These are phyloP conservation scores for Fopius arisanus DNA, from an alignment of 1,140 invertebrate species.

Conservation along the genomic window DNA sequence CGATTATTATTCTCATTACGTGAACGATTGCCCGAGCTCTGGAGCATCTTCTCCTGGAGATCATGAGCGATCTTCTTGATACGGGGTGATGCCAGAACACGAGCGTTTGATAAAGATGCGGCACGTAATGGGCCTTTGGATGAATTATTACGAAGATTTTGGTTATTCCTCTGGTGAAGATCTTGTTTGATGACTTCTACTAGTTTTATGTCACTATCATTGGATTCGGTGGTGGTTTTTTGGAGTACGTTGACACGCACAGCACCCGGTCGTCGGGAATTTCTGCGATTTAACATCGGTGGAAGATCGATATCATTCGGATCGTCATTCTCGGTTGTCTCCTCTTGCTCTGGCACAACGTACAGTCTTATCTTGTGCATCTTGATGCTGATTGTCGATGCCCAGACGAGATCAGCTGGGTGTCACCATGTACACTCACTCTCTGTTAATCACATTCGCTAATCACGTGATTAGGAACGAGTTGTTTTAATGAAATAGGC, in stretches of 20 bases:
- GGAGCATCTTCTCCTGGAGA: slow-evolving; percentile 42
- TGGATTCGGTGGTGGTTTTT: slow-evolving; percentile 16
- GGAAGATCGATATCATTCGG: slow-evolving; percentile 37
- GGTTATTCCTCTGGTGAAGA: slow-evolving; percentile 4
- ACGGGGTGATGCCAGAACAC: slow-evolving; percentile 42
- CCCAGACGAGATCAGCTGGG: not conserved
- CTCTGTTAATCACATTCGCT: not conserved
- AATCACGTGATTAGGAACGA: not conserved
- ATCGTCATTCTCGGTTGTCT: slow-evolving; percentile 38
- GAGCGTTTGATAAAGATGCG: slow-evolving; percentile 29
- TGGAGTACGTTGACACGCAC: slow-evolving; percentile 38
- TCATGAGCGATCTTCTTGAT: slow-evolving; percentile 40
- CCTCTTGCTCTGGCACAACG: slow-evolving; percentile 49
- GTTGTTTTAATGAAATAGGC: not conserved
- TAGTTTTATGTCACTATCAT: not conserved
- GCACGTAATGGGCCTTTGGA: slow-evolving; percentile 17
- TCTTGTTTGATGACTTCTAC: slow-evolving; percentile 4
- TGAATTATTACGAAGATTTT: not conserved
- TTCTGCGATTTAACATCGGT: slow-evolving; percentile 40
- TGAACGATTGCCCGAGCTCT: slow-evolving; percentile 24
- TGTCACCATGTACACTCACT: not conserved
- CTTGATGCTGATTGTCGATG: not conserved
- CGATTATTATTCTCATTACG: slow-evolving; percentile 8
- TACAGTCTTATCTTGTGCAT: slow-evolving; percentile 53
- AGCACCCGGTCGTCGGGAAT: slow-evolving; percentile 42